Percentiles rank a stretch among this genome's conserved stretches.
These are phyloP conservation scores for Periophthalmus magnuspinnatus DNA, from an alignment of 2,797 vertebrate species.

Conservation along the genomic window DNA sequence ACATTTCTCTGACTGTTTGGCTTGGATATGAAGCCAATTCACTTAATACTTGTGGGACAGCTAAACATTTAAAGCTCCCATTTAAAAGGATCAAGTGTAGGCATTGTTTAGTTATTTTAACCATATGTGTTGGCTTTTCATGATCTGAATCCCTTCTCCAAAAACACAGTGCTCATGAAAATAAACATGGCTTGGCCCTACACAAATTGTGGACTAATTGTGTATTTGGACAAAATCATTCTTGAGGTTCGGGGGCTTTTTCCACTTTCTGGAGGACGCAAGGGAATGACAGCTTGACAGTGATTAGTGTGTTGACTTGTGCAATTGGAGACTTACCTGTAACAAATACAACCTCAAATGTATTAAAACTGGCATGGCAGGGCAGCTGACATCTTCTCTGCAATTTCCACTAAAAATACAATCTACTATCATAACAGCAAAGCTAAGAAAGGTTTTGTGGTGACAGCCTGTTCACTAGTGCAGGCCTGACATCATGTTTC, in stretches of 20 bases:
- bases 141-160: conserved; percentile 71
- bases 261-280: conserved; percentile 65
- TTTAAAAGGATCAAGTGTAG: conserved; percentile 79
- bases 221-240: conserved; percentile 78
- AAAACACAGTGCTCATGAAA: conserved; percentile 73
- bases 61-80: conserved; percentile 77
- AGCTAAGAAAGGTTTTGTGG: conserved; percentile 50
- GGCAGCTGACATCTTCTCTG: conserved; percentile 48
- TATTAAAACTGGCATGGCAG: conserved; percentile 62
- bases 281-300: conserved; percentile 73
- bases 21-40: conserved; percentile 74
- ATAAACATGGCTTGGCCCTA: conserved; percentile 79
- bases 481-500: conserved; percentile 34
- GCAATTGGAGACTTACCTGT: conserved; percentile 77
- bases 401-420: conserved; percentile 49
- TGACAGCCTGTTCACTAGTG: conserved; percentile 57
- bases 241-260: conserved; percentile 72
- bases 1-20: conserved; percentile 74
- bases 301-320: conserved; percentile 77
- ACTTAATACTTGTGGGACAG: conserved; percentile 78
- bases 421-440: conserved; percentile 50
- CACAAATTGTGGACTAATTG: conserved; percentile 80
- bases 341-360: conserved; percentile 65
- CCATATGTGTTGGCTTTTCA: conserved; percentile 80
- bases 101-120: conserved; percentile 84